Base-by-base conservation (phyloP, 1,140 invertebrate species). In the Sycophaga agraensis region DNA sequence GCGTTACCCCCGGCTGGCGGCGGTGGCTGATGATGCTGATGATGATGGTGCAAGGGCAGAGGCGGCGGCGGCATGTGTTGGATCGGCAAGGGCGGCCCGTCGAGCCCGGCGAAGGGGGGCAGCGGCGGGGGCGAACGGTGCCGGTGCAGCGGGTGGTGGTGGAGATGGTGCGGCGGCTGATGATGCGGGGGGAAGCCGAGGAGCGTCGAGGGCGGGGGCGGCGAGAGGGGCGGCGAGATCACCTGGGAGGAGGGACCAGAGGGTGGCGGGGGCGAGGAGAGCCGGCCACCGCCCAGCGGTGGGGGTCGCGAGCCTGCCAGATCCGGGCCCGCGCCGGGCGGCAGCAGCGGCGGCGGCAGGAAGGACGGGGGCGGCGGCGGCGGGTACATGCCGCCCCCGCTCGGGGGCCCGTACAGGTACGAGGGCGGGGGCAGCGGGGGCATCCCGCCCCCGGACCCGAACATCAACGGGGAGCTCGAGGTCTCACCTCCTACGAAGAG, bases 231-330 rank as follows among this genome's bases (percentile, higher is more conserved):
- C 3, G 71, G 70, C n/a, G 77, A 72, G 11, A 71, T 71, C 71
- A 3, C 66, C 60, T 14, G 68, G 58, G 54, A 46, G 22, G 68
- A 64, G 4, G 70, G 21, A 1, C 16, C 5, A 31, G 28, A 31
- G 28, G n/a, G 26, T 24, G 85, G 85, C 19, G 85, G 85, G 3
- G 86, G 86, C 4, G 87, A 88, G 5, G 86, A 86, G 71, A 88
- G 78, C 51, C 87, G 78, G 46, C 87, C 78, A 5, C 86, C 86
- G 21, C 82, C 81, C 5, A 88, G 66, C 11, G 87, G 86, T 24
- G 86, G 84, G 16, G 85, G 85, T 48, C 87, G 85, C 84, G 63
- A 50, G 17, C 67, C 46, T 22, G 24, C 50, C 3, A 42, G 28
- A 11, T 40, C 50, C 5, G 28, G 28, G 6, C 45, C 24, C 22